Base-by-base conservation (phyloP, 2,113 vertebrate genomes). In the Okapia johnstoni region DNA sequence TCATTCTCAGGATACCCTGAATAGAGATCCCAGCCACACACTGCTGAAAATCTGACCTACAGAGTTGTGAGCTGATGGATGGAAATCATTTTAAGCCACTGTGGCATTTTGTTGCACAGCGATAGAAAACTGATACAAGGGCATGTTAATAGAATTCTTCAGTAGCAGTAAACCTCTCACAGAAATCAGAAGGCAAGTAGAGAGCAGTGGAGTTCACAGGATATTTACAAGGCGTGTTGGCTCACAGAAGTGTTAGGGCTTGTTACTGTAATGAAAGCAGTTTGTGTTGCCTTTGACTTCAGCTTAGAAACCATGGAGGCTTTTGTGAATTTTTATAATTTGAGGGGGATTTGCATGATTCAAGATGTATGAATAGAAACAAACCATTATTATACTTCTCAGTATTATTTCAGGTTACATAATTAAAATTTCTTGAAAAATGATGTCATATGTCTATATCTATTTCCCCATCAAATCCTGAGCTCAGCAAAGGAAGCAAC, bases 241-340 rank as follows among this genome's bases (percentile, higher is more conserved):
- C 60, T 61, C 40, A n/a, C 12, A 73, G 13, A 90, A 76, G n/a
- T 63, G 63, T 8, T n/a, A 48, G 33, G 16, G 6, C n/a, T 94
- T 83, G 1, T 80, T 79, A 85, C 52, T 87, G 21, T 63, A 83
- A 50, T 23, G 46, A 79, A 88, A 57, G 16, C 7, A 58, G 7
- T 70, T 93, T 85, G 60, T 5, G 25, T 4, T 88, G 36, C 25
- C 52, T 76, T 81, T 94, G 30, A 43, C 54, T 43, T 7, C 33
- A 48, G 17, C 12, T 70, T 97, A 58, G 83, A 90, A 85, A 55
- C 60, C 23, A 17, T 70, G 57, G 28, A 46, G 40, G 30, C 70
- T 66, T 93, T 91, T 50, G 63, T 97, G n/a, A 77, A 46, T 16
- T 93, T 91, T 93, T 80, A 61, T 66, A 86, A 40, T 89, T 89